phyloP scores from a whole-genome alignment of 2,113 vertebrate genomes.

The Phalacrocorax aristotelis region DNA sequence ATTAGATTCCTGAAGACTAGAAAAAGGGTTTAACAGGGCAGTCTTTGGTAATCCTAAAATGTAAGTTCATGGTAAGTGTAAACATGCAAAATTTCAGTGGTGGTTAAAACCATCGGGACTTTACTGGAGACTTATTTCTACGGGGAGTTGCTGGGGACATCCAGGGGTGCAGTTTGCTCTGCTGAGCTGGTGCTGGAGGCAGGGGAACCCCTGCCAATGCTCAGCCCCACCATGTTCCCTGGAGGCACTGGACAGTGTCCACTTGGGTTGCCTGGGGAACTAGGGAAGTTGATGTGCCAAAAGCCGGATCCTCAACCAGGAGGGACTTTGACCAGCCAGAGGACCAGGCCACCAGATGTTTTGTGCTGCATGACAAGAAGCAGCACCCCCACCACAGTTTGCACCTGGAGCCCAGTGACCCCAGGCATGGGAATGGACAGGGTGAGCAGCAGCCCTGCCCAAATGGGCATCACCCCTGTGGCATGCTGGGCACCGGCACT shows the following conservation, averaged over 20 bases:
- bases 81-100: background rate
- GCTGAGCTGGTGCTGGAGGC: background rate
- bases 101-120: background rate
- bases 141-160: background rate
- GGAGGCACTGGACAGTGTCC: background rate
- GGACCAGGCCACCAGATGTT: rapidly evolving
- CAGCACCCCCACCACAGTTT: background rate
- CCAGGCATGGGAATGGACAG: rapidly evolving
- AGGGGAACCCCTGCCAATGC: background rate
- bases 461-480: rapidly evolving
- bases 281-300: rapidly evolving
- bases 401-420: background rate
- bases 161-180: background rate
- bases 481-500: background rate
- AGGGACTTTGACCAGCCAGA: background rate
- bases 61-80: background rate
- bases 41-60: background rate
- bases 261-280: background rate
- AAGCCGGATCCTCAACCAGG: background rate
- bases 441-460: background rate
- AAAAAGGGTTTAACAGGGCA: background rate
- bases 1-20: background rate
- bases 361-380: rapidly evolving
- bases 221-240: background rate
- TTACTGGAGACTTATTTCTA: background rate